These are phyloP conservation scores for Salminus brasiliensis DNA, from an alignment of 2,113 vertebrate genomes.

Conservation along the genomic window DNA sequence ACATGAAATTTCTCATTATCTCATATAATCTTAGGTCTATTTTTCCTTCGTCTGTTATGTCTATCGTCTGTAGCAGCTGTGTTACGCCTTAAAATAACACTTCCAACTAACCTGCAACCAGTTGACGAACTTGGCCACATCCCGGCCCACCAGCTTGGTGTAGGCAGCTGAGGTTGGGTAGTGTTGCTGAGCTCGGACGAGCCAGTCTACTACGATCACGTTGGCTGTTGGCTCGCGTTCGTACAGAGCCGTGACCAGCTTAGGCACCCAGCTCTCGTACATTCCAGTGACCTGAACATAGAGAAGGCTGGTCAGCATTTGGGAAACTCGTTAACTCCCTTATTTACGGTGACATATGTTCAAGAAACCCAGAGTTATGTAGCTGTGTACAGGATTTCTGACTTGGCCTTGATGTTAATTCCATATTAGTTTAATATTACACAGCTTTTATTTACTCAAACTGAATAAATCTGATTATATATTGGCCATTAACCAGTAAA, in stretches of 20 bases:
- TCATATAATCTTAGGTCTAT: too few relatives aligned
- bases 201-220: slow-evolving; percentile 95
- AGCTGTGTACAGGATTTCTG: too few relatives aligned
- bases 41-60: too few relatives aligned
- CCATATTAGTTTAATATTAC: too few relatives aligned
- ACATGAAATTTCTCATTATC: too few relatives aligned
- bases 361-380: too few relatives aligned
- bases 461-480: too few relatives aligned
- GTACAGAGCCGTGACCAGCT: slow-evolving; percentile 90
- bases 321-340: background rate
- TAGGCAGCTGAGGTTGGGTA: slow-evolving; percentile 89
- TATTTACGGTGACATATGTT: background rate
- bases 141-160: slow-evolving; percentile 90
- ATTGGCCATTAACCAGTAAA: too few relatives aligned
- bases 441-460: too few relatives aligned
- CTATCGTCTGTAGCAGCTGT: background rate
- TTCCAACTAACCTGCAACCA: slow-evolving; percentile 87
- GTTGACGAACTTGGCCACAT: slow-evolving; percentile 89
- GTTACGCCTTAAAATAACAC: background rate
- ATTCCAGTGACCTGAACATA: slow-evolving; percentile 90
- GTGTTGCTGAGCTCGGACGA: slow-evolving; percentile 88
- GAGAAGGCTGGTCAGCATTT: slow-evolving; percentile 2
- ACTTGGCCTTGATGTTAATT: too few relatives aligned
- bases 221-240: slow-evolving; percentile 88
- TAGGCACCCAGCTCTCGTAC: slow-evolving; percentile 96